Evolutionary conservation across 2,888 invertebrate genomes (phyloP).

Genomic region (Drosophila borborema): DNA sequence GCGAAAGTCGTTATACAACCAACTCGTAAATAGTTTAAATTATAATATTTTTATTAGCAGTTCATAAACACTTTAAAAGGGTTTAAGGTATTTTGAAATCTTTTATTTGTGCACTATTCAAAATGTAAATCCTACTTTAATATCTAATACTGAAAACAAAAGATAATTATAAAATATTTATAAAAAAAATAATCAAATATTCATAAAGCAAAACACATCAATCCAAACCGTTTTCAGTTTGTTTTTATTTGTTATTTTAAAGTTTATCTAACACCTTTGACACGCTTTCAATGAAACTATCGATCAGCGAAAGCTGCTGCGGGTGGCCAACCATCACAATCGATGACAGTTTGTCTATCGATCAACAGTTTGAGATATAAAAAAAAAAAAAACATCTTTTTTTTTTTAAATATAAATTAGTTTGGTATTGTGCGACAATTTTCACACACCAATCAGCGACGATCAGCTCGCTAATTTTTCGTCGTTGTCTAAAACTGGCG

Average conservation of each 20-base stretch:
- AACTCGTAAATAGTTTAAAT: not conserved
- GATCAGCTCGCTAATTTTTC: slow-evolving; percentile 61
- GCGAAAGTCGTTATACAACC: not conserved
- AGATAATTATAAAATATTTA: slow-evolving; percentile 2
- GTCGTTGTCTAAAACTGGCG: slow-evolving; percentile 41
- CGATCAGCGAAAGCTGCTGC: slow-evolving; percentile 34
- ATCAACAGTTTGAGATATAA: slow-evolving; percentile 44
- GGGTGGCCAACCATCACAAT: slow-evolving; percentile 43
- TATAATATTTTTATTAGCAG: not conserved
- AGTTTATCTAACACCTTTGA: slow-evolving; percentile 46
- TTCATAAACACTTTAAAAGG: not conserved
- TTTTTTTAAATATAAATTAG: slow-evolving; percentile 47
- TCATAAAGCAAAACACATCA: slow-evolving; percentile 13
- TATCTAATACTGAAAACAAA: not conserved
- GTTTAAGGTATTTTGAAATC: not conserved
- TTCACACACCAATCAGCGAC: slow-evolving; percentile 77
- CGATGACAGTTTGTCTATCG: slow-evolving; percentile 60
- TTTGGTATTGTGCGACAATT: slow-evolving; percentile 52
- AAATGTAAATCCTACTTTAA: not conserved
- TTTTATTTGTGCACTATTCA: not conserved
- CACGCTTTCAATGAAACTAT: slow-evolving; percentile 48
- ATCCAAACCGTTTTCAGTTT: slow-evolving; percentile 5
- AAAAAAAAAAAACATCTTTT: not conserved
- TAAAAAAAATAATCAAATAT: slow-evolving; percentile 12
- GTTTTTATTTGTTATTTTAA: not conserved